Percentiles rank a stretch among this genome's conserved stretches.
These are phyloP conservation scores for Penaeus monodon DNA, from an alignment of 2,888 invertebrate genomes.

Conservation along the genomic window DNA sequence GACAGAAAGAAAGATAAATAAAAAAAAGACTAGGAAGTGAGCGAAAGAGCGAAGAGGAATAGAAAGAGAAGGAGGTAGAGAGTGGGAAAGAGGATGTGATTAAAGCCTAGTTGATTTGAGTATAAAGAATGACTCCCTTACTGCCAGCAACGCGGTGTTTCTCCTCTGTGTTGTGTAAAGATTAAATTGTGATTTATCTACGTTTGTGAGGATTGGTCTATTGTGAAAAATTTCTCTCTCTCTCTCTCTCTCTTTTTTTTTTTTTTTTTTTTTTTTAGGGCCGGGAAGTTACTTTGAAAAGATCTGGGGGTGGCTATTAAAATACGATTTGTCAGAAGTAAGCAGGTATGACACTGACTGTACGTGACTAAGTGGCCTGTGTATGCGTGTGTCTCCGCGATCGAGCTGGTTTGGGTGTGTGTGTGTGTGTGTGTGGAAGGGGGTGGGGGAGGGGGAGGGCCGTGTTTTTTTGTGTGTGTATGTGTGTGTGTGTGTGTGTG, in stretches of 20 bases:
- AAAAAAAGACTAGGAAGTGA: too few relatives aligned
- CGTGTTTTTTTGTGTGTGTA: neutral
- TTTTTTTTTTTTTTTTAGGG: constrained; percentile 30
- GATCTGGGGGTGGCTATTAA: neutral
- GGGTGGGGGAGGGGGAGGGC: neutral
- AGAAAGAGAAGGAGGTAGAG: neutral
- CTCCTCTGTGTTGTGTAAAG: constrained; percentile 26
- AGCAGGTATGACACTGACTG: too few relatives aligned
- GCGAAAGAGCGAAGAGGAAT: neutral
- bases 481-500: neutral
- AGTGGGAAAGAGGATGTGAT: neutral
- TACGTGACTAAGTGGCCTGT: neutral
- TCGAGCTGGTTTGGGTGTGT: neutral
- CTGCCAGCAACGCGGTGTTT: neutral
- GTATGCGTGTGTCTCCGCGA: neutral
- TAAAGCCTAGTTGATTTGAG: neutral
- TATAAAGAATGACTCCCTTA: constrained; percentile 27
- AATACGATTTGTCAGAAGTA: neutral
- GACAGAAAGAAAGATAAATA: too few relatives aligned
- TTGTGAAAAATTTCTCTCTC: neutral
- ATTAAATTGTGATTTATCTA: constrained; percentile 50
- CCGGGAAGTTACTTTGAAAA: neutral
- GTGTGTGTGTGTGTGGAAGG: neutral
- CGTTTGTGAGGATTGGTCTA: constrained; percentile 18
- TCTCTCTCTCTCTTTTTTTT: too few relatives aligned